Evolutionary conservation across 2,797 vertebrate species (phyloP).

Genomic region (Acanthopagrus latus): DNA sequence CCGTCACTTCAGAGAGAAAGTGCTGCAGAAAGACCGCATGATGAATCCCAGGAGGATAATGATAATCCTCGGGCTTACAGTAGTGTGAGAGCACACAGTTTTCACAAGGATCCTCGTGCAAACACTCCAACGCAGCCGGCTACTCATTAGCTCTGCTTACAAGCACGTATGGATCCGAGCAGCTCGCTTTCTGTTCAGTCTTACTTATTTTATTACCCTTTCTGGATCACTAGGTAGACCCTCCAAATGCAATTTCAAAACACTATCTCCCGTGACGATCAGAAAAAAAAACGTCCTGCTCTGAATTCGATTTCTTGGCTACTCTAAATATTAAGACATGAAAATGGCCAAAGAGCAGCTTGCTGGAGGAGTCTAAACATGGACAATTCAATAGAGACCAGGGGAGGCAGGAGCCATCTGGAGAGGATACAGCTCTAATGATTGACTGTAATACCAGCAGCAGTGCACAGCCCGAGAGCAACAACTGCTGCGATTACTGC

Average conservation of each 20-base stretch:
- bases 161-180: constrained; percentile 38
- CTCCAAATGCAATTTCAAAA: constrained; percentile 39
- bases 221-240: constrained; percentile 34
- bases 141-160: constrained; percentile 68
- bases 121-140: constrained; percentile 57
- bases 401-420: constrained; percentile 79
- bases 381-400: constrained; percentile 77
- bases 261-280: constrained; percentile 32
- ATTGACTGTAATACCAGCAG: constrained; percentile 75
- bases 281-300: constrained; percentile 34
- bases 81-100: constrained; percentile 62
- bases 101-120: constrained; percentile 65
- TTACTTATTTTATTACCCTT: constrained; percentile 37
- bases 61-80: constrained; percentile 72
- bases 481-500: constrained; percentile 59
- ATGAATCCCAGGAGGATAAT: constrained; percentile 72
- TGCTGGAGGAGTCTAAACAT: constrained; percentile 61
- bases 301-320: constrained; percentile 59
- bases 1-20: constrained; percentile 50
- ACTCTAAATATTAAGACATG: constrained; percentile 58
- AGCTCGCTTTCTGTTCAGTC: constrained; percentile 30
- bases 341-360: constrained; percentile 68
- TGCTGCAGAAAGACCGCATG: constrained; percentile 57
- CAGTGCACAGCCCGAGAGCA: constrained; percentile 60
- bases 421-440: constrained; percentile 78